phyloP scores from a whole-genome alignment of 2,113 vertebrate genomes.

The Trogon melanurus region DNA sequence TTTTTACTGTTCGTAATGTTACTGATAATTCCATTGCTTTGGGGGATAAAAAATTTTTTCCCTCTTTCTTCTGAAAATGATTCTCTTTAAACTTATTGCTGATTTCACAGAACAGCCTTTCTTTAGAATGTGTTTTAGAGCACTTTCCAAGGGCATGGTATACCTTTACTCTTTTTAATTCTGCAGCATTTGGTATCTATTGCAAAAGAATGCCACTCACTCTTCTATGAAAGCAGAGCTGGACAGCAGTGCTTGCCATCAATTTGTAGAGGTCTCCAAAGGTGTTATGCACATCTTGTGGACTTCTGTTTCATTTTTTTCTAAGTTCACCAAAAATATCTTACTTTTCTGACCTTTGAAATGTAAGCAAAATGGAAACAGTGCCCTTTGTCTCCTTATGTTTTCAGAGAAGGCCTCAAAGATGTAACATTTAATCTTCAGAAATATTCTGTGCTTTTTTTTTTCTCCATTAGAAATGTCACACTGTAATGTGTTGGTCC shows the following conservation, averaged over 20 bases:
- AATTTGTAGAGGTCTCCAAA: background rate
- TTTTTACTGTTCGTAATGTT: background rate
- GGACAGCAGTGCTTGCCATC: background rate
- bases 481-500: background rate
- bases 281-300: background rate
- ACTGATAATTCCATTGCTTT: background rate
- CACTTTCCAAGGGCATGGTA: background rate
- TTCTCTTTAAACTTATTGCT: background rate
- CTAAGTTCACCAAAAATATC: background rate
- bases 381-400: background rate
- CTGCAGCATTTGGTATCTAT: background rate
- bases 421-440: background rate
- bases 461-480: background rate
- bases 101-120: background rate
- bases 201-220: background rate
- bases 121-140: background rate
- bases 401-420: background rate
- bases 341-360: background rate
- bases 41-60: background rate
- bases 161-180: background rate
- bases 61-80: background rate
- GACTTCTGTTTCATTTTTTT: background rate
- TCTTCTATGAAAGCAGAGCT: background rate
- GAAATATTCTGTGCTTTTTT: background rate
- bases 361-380: background rate